Evolutionary conservation across 1,140 invertebrate genomes (phyloP), one percentile per base, ranked within the genome.

Genomic region (Brachionus angularis): DNA sequence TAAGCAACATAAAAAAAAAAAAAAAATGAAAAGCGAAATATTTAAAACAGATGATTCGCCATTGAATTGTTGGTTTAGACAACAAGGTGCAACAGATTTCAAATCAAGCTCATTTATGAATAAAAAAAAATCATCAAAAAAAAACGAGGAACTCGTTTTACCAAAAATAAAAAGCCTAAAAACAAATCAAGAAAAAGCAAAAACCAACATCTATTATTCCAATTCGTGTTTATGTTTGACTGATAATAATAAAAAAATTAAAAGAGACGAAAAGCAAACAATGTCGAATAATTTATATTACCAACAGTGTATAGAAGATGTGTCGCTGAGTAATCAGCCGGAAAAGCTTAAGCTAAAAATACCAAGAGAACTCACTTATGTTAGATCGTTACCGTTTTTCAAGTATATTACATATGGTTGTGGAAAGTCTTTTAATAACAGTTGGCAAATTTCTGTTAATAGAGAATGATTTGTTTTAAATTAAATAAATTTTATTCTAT

Each of bases 281-380:
- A 5, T n/a, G 33, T 3, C 16, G 42, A 14, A 31, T 16, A 46
- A 67, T 47, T 8, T 31, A 8, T 67, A 47, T 50, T 29, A 67
- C 16, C 62, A 67, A 31, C 39, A 67, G 44, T 67, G 62, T 27
- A 67, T 67, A 25, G 62, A 67, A 23, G 62, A 67, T 47, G 62
- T 67, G 8, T 47, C 18, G 10, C 44, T 46, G 16, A 25, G 23
- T 18, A 67, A 67, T 46, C 18, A 29, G 18, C 62, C 62, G 1
- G 62, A 67, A 18, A 5, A 8, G 8, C 18, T 25, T 42, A 46
- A 33, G 5, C 36, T 67, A n/a, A 67, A 67, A 67, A 50, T 47
- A 18, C 62, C 62, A 3, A 18, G 62, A 67, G 62, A 67, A 21
- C 36, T 67, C 16, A 50, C 46, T 18, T 67, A 67, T 29, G 62